phyloP scores from a whole-genome alignment of 2,888 invertebrate species.

The Brachyptera risi region DNA sequence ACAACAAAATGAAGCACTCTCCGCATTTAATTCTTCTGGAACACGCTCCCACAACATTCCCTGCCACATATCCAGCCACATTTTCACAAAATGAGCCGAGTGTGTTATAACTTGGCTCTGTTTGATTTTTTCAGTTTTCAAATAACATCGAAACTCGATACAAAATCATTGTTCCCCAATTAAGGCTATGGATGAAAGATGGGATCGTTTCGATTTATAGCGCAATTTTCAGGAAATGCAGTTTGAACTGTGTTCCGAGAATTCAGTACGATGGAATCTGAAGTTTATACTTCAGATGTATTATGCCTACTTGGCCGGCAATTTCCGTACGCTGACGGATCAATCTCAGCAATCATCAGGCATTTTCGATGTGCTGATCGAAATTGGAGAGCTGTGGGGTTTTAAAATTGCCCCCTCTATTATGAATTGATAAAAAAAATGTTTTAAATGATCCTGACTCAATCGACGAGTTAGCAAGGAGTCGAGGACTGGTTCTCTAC shows the following conservation, averaged over 20 bases:
- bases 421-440: conserved; percentile 28
- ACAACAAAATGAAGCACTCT: not conserved
- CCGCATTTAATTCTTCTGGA: not conserved
- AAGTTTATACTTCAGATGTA: too few species aligned
- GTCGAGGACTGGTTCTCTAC: too few species aligned
- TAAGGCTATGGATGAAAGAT: too few species aligned
- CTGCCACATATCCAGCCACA: not conserved
- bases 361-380: conserved; percentile 10
- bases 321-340: not conserved
- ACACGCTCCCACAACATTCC: not conserved
- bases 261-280: too few species aligned
- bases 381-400: conserved; percentile 27
- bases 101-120: too few species aligned
- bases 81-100: too few species aligned
- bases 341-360: conserved; percentile 3
- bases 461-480: conserved; percentile 23
- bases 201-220: too few species aligned
- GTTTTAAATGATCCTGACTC: conserved; percentile 29
- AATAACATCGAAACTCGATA: too few species aligned
- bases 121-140: too few species aligned
- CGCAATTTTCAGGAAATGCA: too few species aligned
- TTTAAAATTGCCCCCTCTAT: conserved; percentile 29
- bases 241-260: too few species aligned
- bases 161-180: too few species aligned
- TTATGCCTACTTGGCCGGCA: not conserved